These are phyloP conservation scores for Cotesia typhae DNA, from an alignment of 1,140 invertebrate genomes.

Conservation along the genomic window DNA sequence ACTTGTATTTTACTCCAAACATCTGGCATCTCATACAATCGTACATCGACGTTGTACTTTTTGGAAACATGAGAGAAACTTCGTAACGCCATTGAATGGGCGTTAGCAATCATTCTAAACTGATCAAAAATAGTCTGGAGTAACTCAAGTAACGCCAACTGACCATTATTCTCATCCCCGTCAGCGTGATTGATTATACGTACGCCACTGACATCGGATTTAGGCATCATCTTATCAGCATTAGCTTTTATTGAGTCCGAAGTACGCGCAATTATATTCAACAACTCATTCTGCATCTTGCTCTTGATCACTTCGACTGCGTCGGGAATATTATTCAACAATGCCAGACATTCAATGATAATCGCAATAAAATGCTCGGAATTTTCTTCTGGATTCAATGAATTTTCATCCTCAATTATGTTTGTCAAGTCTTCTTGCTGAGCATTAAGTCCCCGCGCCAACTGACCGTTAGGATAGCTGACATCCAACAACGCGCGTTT, in stretches of 20 bases:
- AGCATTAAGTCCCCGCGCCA: slow-evolving; percentile 38
- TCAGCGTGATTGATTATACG: slow-evolving; percentile 6
- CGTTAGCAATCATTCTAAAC: slow-evolving; percentile 76
- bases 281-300: slow-evolving; percentile 82
- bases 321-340: slow-evolving; percentile 84
- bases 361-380: slow-evolving; percentile 80
- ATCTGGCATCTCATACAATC: slow-evolving; percentile 80
- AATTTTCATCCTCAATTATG: slow-evolving; percentile 72
- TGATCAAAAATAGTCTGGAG: slow-evolving; percentile 77
- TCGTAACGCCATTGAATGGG: slow-evolving; percentile 73
- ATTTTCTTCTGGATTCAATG: slow-evolving; percentile 74
- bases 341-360: slow-evolving; percentile 85
- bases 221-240: slow-evolving; percentile 51
- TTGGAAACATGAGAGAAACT: slow-evolving; percentile 70
- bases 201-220: slow-evolving; percentile 20
- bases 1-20: slow-evolving; percentile 90
- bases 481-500: slow-evolving; percentile 53
- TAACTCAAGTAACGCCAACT: slow-evolving; percentile 66
- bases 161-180: slow-evolving; percentile 36
- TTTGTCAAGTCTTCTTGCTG: slow-evolving; percentile 54
- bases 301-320: slow-evolving; percentile 84
- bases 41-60: slow-evolving; percentile 67
- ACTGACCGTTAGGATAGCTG: slow-evolving; percentile 20
- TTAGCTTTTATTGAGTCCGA: slow-evolving; percentile 77
- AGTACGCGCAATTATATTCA: slow-evolving; percentile 78